Evolutionary conservation across 2,113 vertebrate genomes (phyloP), one percentile per base, ranked within the genome.

Genomic region (Micronisus gabar): DNA sequence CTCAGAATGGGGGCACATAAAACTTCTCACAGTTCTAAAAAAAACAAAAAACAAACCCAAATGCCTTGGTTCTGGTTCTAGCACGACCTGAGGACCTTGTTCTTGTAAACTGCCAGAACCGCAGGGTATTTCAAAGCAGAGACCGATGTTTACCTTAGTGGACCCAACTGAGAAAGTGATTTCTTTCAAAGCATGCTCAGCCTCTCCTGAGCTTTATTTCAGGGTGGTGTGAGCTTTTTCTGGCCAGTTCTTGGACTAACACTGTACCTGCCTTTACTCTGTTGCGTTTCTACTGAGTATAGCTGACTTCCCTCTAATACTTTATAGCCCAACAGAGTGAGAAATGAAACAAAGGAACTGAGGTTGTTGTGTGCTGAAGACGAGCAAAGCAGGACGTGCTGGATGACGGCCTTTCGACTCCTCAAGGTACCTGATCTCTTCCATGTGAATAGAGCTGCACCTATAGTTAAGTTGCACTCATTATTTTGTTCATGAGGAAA

Each of bases 321-420:
- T 80, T 97, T 78, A 32, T 97, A 99, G 99, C 99, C 99, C 83
- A 99, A 99, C 97, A 99, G 99, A 97, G 97, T 98, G 79, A 98
- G 98, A 94, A 98, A 97, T 21, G 99, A 99, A 95, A 74, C 98
- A 17, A 99, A 99, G 96, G 99, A 99, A 74, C 94, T 99, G 96
- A 98, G 99, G 86, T 98, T 99, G 97, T 97, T 99, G 80, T 99
- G 99, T 95, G 99, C 99, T 2, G 99, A 99, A 80, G 99, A 99
- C 5, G 99, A 99, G 76, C 99, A 99, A 96, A 98, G 98, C 97
- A 98, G 99, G 43, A 98, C 98, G 0, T 99, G 99, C 97, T 99
- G 99, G 99, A 99, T 99, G 98, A 99, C 99, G 1, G 99, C 99
- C 2, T 99, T 99, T 97, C 97, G 99, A 90, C 98, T 99, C n/a